Evolutionary conservation across 2,113 vertebrate genomes (phyloP).

Genomic region (Emydocephalus ijimae): DNA sequence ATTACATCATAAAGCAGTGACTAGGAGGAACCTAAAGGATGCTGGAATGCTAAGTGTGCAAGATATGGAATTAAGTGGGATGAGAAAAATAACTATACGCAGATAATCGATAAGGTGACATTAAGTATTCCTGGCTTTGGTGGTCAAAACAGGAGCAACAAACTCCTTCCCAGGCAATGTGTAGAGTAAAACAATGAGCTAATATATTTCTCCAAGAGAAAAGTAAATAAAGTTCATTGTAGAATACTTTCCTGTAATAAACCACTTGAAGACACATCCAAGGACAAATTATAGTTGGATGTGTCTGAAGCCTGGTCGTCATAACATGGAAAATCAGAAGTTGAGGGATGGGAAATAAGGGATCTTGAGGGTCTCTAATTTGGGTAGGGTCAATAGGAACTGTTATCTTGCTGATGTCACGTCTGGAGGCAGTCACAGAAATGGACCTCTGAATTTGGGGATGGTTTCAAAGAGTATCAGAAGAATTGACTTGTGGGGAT

Average conservation of each 20-base stretch:
- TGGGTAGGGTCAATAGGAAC: background rate
- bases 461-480: background rate
- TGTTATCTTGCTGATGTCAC: background rate
- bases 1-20: slow-evolving; percentile 34
- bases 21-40: slow-evolving; percentile 32
- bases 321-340: background rate
- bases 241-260: background rate
- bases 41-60: slow-evolving; percentile 16
- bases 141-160: background rate
- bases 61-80: slow-evolving; percentile 23
- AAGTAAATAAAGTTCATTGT: slow-evolving; percentile 6
- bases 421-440: background rate
- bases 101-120: slow-evolving; percentile 35
- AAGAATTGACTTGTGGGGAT: background rate
- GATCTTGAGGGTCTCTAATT: background rate
- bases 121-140: slow-evolving; percentile 20
- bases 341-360: background rate
- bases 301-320: background rate
- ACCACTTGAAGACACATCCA: background rate
- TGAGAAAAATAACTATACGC: slow-evolving; percentile 48
- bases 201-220: background rate
- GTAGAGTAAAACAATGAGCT: slow-evolving; percentile 34
- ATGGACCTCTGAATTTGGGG: background rate
- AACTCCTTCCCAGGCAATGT: slow-evolving; percentile 17
- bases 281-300: background rate